Conservation (phyloP, 2,797 vertebrate species). For the Poecilia gillii region DNA sequence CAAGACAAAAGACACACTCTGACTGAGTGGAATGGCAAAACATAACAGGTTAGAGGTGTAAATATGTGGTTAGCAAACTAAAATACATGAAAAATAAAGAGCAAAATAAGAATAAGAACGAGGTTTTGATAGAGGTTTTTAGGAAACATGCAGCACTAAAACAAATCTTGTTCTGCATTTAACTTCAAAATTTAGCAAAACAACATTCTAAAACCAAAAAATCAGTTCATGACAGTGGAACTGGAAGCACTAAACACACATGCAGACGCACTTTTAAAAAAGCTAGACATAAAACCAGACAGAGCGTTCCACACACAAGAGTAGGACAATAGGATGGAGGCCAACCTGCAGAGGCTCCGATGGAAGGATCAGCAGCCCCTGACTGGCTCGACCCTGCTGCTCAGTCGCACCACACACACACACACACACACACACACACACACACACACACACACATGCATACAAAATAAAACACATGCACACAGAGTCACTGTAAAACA, state of each 20-base stretch:
- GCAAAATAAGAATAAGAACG: background rate
- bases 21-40: background rate
- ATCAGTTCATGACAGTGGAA: background rate
- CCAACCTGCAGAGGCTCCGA: conserved; percentile 74
- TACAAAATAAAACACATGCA: conserved; percentile 25
- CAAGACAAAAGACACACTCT: background rate
- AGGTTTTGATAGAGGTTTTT: background rate
- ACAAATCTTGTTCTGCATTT: background rate
- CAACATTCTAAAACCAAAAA: background rate
- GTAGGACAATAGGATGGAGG: conserved; percentile 34
- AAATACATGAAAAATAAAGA: background rate
- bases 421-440: conserved; percentile 2
- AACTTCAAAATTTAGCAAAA: background rate
- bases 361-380: conserved; percentile 60
- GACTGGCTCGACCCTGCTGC: conserved; percentile 76
- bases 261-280: background rate
- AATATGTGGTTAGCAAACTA: background rate
- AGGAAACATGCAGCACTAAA: background rate
- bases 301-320: background rate
- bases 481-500: conserved; percentile 32
- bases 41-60: background rate
- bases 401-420: conserved; percentile 35
- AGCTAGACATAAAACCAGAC: too few relatives aligned
- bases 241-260: background rate
- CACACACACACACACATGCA: background rate